Base-by-base conservation (phyloP, 2,113 vertebrate species). In the Dicentrarchus labrax region DNA sequence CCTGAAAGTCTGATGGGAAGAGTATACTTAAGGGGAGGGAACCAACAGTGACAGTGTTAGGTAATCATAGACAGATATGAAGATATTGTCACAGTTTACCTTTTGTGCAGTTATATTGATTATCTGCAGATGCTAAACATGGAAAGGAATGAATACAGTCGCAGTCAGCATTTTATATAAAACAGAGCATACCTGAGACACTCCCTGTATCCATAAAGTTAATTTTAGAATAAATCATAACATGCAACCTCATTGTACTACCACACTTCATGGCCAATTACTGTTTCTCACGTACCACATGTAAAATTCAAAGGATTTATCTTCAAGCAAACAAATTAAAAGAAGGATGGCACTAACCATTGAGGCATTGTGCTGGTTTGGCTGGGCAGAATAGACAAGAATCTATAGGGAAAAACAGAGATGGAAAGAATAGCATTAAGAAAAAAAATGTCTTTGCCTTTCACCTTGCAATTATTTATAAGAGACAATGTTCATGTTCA, bases 361-460 rank as follows among this genome's bases (percentile, higher is more conserved):
- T 1, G 2, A 15, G 10, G 72, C 76, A 90, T 0, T 0, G 0
- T 0, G 0, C 0, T 4, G 0, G 0, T 21, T 0, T 0, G 6
- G 51, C 36, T 24, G 6, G 0, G 50, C 61, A 61, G 15, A 0
- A 0, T 3, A 0, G 0, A 76, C 75, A 88, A n/a, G 5, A 6
- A 19, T 16, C 89, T 88, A 36, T 2, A 57, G 13, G 41, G 30
- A 71, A 73, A 47, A 73, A 71, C 24, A 77, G 39, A 80, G 21
- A 72, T 12, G 1, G 24, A 60, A n/a, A 2, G 8, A 72, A 71
- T 0, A 17, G 15, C 3, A 69, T 75, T 22, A 72, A 53, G n/a
- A n/a, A n/a, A n/a, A n/a, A n/a, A n/a, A 68, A 47, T 78, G 17
- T 10, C 39, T 51, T 21, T 70, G 39, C 24, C 57, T 45, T n/a